phyloP scores from a whole-genome alignment of 2,797 vertebrate genomes.

The Pangasius sanitwongsei region DNA sequence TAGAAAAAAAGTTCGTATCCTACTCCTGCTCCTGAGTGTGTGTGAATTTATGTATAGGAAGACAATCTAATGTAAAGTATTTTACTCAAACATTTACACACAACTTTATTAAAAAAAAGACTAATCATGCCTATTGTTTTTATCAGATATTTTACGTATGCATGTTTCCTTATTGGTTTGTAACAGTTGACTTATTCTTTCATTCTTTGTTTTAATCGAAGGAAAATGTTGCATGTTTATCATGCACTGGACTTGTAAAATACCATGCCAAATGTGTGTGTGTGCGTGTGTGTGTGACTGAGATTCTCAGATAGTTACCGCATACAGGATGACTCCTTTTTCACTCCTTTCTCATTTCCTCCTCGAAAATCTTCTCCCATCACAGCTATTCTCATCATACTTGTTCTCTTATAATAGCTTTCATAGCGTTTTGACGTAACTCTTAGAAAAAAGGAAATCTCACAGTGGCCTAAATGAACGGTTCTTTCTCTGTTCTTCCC shows the following conservation, averaged over 20 bases:
- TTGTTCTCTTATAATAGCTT: not conserved
- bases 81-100: not conserved
- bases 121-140: not conserved
- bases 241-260: not conserved
- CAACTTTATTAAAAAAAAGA: not conserved
- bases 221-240: not conserved
- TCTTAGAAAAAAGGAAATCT: conserved; percentile 3
- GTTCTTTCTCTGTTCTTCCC: conserved; percentile 62
- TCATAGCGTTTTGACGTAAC: not conserved
- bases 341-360: not conserved
- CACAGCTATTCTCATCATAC: not conserved
- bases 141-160: not conserved
- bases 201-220: not conserved
- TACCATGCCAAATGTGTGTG: not conserved
- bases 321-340: not conserved
- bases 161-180: not conserved
- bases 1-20: not conserved
- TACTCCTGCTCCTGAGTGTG: not conserved
- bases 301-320: not conserved
- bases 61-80: not conserved
- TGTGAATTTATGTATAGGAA: not conserved
- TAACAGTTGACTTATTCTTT: not conserved
- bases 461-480: conserved; percentile 39
- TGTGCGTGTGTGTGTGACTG: not conserved
- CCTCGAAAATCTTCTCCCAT: not conserved